phyloP scores from a whole-genome alignment of 1,140 invertebrate species.

The Diorhabda elongata region DNA sequence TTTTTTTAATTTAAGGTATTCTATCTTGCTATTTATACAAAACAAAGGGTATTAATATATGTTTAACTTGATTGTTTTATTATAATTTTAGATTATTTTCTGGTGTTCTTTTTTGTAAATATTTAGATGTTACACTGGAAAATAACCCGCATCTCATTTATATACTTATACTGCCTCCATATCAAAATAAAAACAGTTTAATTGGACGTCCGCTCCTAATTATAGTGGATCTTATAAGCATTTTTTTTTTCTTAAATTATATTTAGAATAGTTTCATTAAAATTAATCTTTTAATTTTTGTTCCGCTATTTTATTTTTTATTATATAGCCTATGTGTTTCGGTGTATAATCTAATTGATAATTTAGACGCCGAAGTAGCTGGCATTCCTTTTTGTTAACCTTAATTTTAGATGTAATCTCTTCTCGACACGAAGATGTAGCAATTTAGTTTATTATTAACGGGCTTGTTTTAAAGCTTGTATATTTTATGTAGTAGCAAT shows the following conservation, averaged over 20 bases:
- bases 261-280: no score
- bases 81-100: not conserved
- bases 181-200: not conserved
- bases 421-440: not conserved
- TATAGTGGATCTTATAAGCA: no score
- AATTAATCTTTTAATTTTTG: not conserved
- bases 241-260: no score
- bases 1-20: not conserved
- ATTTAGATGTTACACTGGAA: not conserved
- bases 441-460: not conserved
- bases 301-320: not conserved
- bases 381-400: not conserved
- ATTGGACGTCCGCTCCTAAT: not conserved
- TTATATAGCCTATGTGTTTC: not conserved
- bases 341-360: not conserved
- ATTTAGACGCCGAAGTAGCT: not conserved
- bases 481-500: not conserved
- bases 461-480: slow-evolving; percentile 17
- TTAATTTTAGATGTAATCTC: not conserved
- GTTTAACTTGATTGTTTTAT: not conserved
- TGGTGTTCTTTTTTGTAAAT: not conserved
- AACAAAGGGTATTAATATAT: not conserved
- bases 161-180: not conserved
- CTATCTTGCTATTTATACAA: slow-evolving; percentile 1
- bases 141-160: not conserved